phyloP scores from a whole-genome alignment of 2,888 invertebrate species.

The Melolontha melolontha region DNA sequence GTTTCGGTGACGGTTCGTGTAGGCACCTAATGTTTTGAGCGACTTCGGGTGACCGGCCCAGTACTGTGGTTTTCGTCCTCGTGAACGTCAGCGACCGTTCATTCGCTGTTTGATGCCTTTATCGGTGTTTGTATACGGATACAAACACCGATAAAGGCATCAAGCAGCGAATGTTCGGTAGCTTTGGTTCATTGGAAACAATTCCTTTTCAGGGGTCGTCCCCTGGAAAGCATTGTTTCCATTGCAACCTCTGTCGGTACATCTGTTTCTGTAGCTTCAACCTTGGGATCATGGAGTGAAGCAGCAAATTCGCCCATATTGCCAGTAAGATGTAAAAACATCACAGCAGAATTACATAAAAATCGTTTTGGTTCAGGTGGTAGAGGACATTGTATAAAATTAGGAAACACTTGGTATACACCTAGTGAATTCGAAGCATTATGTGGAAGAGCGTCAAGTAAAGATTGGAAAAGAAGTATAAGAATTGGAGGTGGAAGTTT shows the following conservation, averaged over 20 bases:
- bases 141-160: too few relatives aligned
- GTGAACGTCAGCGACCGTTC: too few relatives aligned
- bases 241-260: constrained; percentile 52
- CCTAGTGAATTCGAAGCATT: constrained; percentile 95
- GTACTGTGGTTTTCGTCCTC: too few relatives aligned
- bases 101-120: too few relatives aligned
- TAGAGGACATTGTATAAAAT: constrained; percentile 90
- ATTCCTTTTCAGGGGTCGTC: too few relatives aligned
- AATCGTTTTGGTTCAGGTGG: constrained; percentile 71
- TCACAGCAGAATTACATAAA: constrained; percentile 92
- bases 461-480: constrained; percentile 97
- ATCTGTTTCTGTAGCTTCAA: constrained; percentile 54
- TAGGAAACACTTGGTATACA: constrained; percentile 88
- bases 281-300: constrained; percentile 76
- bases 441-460: constrained; percentile 93
- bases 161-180: too few relatives aligned
- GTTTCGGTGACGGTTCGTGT: too few relatives aligned
- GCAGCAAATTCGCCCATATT: constrained; percentile 85
- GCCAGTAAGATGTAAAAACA: constrained; percentile 91
- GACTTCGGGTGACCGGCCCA: too few relatives aligned
- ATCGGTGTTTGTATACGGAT: too few relatives aligned
- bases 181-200: too few relatives aligned
- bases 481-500: constrained; percentile 92
- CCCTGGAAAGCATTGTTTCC: too few relatives aligned
- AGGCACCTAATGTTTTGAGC: too few relatives aligned